These are phyloP conservation scores for Synergus laeviventris DNA, from an alignment of 2,888 invertebrate genomes.

Conservation along the genomic window DNA sequence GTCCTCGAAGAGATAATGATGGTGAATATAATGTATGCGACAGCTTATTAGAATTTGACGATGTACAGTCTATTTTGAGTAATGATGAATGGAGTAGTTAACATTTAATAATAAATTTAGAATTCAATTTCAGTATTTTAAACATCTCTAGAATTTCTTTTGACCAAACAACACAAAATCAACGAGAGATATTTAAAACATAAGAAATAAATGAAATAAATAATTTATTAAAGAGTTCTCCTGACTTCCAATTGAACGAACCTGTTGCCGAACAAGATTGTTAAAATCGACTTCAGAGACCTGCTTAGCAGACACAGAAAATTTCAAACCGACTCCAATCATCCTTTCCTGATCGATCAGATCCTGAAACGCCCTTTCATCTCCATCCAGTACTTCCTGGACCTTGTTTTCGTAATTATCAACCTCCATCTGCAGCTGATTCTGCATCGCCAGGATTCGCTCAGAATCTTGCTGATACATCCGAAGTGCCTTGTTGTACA, in stretches of 20 bases:
- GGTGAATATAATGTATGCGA: neutral
- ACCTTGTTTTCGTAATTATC: slow-evolving; percentile 15
- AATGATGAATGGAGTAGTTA: slow-evolving; percentile 14
- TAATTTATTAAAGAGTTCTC: too few relatives aligned
- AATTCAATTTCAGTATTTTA: neutral
- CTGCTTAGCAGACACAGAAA: neutral
- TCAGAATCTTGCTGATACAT: slow-evolving; percentile 3
- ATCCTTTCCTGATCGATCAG: neutral
- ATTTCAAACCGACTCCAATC: slow-evolving; percentile 9
- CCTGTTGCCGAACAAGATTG: neutral
- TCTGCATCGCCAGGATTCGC: neutral
- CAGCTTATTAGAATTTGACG: neutral
- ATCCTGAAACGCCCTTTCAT: neutral
- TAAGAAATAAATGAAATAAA: too few relatives aligned
- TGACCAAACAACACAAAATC: too few relatives aligned
- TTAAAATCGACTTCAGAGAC: neutral
- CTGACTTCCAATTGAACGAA: neutral
- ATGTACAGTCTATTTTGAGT: neutral
- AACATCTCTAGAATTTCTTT: neutral
- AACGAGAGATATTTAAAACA: too few relatives aligned
- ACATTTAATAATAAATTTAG: neutral
- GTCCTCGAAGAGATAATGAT: neutral
- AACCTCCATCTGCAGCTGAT: slow-evolving; percentile 1
- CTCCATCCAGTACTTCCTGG: slow-evolving; percentile 1
- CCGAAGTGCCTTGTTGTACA: slow-evolving; percentile 11